Conservation (phyloP, 1,140 invertebrate genomes). For the Lordiphosa collinella region DNA sequence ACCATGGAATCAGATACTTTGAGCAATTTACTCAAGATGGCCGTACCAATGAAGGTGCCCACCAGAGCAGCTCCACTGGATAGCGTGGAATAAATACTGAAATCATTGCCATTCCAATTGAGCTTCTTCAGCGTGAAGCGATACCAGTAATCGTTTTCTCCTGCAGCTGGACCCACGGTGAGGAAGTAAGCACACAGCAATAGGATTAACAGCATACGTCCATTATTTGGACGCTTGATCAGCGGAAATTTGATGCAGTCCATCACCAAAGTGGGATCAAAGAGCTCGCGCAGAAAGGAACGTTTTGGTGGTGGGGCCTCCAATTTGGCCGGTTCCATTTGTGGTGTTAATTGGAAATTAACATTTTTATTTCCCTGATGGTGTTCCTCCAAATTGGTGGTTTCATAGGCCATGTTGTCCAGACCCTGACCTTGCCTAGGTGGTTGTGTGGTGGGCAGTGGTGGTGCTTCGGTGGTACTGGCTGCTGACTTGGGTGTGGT, state of each 20-base stretch:
- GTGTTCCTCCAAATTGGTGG: slow-evolving; percentile 51
- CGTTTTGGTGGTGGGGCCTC: slow-evolving; percentile 29
- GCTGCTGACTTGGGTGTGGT: slow-evolving; percentile 13
- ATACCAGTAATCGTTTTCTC: slow-evolving; percentile 74
- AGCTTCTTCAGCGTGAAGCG: slow-evolving; percentile 67
- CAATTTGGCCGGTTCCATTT: slow-evolving; percentile 47
- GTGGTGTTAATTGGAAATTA: slow-evolving; percentile 58
- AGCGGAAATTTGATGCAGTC: slow-evolving; percentile 67
- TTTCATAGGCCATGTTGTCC: slow-evolving; percentile 70
- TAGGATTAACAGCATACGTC: slow-evolving; percentile 58
- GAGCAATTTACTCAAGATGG: slow-evolving; percentile 69
- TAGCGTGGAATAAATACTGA: slow-evolving; percentile 63
- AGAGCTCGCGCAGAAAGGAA: slow-evolving; percentile 59
- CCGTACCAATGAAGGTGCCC: slow-evolving; percentile 75
- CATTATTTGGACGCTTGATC: slow-evolving; percentile 63
- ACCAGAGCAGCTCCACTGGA: slow-evolving; percentile 47
- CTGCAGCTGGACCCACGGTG: slow-evolving; percentile 60
- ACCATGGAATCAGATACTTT: slow-evolving; percentile 71
- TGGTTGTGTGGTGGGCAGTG: slow-evolving; percentile 19
- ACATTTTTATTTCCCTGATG: slow-evolving; percentile 60
- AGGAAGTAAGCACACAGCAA: slow-evolving; percentile 68
- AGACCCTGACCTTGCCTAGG: slow-evolving; percentile 33
- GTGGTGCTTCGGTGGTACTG: slow-evolving; percentile 21
- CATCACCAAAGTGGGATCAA: slow-evolving; percentile 70
- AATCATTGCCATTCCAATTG: slow-evolving; percentile 76